Evolutionary conservation across 2,113 vertebrate genomes (phyloP), one percentile per base, ranked within the genome.

Genomic region (Nipponia nippon): DNA sequence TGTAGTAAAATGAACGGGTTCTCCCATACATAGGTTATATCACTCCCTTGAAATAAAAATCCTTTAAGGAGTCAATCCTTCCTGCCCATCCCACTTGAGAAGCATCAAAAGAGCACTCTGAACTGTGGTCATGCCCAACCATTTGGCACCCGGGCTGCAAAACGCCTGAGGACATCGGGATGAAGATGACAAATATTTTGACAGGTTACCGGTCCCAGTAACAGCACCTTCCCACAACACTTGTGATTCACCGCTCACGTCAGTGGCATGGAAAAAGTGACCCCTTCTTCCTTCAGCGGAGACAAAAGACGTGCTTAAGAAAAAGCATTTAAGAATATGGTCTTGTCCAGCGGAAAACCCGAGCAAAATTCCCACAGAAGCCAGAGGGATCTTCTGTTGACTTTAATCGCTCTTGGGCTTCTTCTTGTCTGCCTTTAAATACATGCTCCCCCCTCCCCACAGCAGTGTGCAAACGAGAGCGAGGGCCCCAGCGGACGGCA

Each of bases 191-290:
- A 77, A 86, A 29, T 50, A 16, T n/a, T 95, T 32, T 32, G 65
- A 70, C 34, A 83, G 85, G 78, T 76, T 83, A 18, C 79, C 20
- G 32, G n/a, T 61, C 70, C 62, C 66, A 44, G 44, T 40, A 63
- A 79, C 65, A 84, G 70, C 93, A 91, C 56, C 49, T 93, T 89
- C 91, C 81, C 96, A 83, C 55, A 61, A 2, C 3, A 29, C 9
- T 2, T 18, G 44, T 95, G 93, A 96, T 55, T 96, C 94, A 96
- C 66, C 1, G 0, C 23, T 34, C 70, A 52, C 78, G 40, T 93
- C 96, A 97, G 73, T 59, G 0, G n/a, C 0, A 7, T 66, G 94
- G 96, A 95, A 92, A 95, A 95, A 91, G 42, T 96, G 95, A 97
- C 80, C 89, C 46, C 29, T 66, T 78, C 86, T 55, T 95, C 94